A percentile compares a stretch with the other conserved stretches of the same genome.
Evolutionary conservation across 2,113 vertebrate genomes (phyloP).

Genomic region (Microcebus tavaratra): DNA sequence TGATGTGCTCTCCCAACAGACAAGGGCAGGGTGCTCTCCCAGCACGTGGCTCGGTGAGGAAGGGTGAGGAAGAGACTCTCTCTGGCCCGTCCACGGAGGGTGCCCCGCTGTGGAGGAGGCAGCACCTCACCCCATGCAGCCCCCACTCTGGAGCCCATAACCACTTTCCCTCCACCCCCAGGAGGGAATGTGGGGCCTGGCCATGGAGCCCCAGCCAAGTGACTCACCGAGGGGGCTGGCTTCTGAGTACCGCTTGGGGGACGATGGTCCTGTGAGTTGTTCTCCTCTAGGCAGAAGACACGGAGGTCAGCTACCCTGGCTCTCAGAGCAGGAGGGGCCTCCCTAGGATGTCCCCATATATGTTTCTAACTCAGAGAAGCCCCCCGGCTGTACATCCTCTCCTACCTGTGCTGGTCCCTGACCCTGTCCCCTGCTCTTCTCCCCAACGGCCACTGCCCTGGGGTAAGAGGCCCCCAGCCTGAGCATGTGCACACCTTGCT

Average conservation of each 20-base stretch:
- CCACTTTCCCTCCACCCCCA: fast-evolving
- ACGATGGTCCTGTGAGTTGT: slow-evolving; percentile 82
- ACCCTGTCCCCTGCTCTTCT: neutral
- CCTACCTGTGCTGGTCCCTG: neutral
- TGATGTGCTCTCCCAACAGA: no score
- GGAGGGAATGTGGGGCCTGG: neutral
- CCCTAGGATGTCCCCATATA: fast-evolving
- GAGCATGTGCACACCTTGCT: neutral
- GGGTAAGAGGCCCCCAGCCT: neutral
- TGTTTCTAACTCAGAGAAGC: neutral
- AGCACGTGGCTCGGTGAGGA: neutral
- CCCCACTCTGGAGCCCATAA: neutral
- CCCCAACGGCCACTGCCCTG: neutral
- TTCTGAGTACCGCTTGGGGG: slow-evolving; percentile 82
- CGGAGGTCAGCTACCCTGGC: slow-evolving; percentile 44
- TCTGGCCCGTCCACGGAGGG: neutral
- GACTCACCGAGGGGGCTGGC: slow-evolving; percentile 83
- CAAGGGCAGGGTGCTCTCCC: neutral
- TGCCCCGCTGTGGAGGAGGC: neutral
- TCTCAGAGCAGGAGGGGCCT: neutral
- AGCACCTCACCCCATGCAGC: neutral
- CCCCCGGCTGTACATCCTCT: neutral
- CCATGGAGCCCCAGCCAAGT: neutral
- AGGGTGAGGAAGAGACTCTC: neutral
- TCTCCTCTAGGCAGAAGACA: slow-evolving; percentile 80